These are phyloP conservation scores for Hydraecia micacea DNA, from an alignment of 2,888 invertebrate genomes.

Conservation along the genomic window DNA sequence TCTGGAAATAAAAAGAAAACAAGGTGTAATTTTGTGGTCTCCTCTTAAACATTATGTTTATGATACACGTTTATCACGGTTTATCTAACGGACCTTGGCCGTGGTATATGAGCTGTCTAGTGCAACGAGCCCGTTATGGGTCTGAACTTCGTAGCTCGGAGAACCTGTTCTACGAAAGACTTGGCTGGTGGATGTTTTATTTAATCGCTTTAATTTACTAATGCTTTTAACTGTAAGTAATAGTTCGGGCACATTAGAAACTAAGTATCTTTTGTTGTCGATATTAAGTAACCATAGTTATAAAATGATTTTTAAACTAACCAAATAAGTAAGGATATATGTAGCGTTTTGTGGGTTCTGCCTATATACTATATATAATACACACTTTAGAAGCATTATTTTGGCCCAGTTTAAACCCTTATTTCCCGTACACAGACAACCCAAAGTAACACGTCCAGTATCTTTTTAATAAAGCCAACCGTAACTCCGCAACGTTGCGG, in stretches of 20 bases:
- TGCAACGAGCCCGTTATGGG: slow-evolving; percentile 8
- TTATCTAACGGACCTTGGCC: slow-evolving; percentile 21
- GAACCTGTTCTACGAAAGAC: slow-evolving; percentile 17
- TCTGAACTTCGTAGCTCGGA: slow-evolving; percentile 13
- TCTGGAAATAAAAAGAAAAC: slow-evolving; percentile 16
- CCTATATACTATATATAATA: background rate
- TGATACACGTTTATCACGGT: slow-evolving; percentile 17
- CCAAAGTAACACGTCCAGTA: slow-evolving; percentile 13
- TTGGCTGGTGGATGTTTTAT: background rate
- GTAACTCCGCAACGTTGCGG: slow-evolving; percentile 40
- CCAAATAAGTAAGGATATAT: background rate
- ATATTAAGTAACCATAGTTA: background rate
- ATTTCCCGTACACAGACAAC: slow-evolving; percentile 12
- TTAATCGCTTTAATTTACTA: background rate
- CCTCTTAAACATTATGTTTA: slow-evolving; percentile 2
- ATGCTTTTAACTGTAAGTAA: background rate
- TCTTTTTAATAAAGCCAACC: slow-evolving; percentile 46
- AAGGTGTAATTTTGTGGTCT: slow-evolving; percentile 4
- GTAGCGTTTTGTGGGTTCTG: background rate
- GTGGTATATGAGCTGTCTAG: slow-evolving; percentile 19
- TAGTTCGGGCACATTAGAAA: background rate
- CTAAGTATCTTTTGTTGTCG: too few relatives aligned
- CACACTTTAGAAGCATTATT: background rate
- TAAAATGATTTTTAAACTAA: background rate
- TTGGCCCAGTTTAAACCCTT: background rate